Conservation (phyloP, 2,888 invertebrate species). For the Cerceris ruficornis region DNA sequence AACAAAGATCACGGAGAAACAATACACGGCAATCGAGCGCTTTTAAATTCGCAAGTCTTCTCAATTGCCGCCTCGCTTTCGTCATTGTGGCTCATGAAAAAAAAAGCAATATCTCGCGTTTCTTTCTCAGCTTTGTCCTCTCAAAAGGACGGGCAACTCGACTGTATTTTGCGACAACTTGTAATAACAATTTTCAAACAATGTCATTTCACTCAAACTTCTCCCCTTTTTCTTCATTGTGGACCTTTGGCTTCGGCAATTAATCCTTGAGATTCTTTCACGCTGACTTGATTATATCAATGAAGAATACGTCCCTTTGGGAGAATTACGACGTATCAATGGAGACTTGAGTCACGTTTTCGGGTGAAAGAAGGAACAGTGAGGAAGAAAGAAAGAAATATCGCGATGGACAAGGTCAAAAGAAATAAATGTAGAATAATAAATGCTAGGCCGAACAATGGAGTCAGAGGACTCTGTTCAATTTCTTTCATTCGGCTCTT, state of each 20-base stretch:
- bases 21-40: background rate
- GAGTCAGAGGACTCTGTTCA: slow-evolving; percentile 39
- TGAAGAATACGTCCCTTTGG: slow-evolving; percentile 62
- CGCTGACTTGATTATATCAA: slow-evolving; percentile 66
- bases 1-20: background rate
- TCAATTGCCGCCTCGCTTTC: background rate
- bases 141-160: background rate
- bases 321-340: slow-evolving; percentile 59
- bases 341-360: slow-evolving; percentile 1
- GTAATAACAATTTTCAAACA: background rate
- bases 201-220: background rate
- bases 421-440: slow-evolving; percentile 51
- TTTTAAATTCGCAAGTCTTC: background rate
- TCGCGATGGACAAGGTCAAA: background rate
- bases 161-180: background rate
- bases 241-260: slow-evolving; percentile 32
- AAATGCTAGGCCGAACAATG: slow-evolving; percentile 55
- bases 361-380: slow-evolving; percentile 6
- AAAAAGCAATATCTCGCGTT: background rate
- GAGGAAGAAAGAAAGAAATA: slow-evolving; percentile 10
- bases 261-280: slow-evolving; percentile 64
- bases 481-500: slow-evolving; percentile 22
- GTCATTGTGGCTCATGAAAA: background rate
- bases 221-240: background rate
- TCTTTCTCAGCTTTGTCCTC: background rate